These are phyloP conservation scores for Poecilia latipinna DNA, from an alignment of 2,113 vertebrate genomes.

Conservation along the genomic window DNA sequence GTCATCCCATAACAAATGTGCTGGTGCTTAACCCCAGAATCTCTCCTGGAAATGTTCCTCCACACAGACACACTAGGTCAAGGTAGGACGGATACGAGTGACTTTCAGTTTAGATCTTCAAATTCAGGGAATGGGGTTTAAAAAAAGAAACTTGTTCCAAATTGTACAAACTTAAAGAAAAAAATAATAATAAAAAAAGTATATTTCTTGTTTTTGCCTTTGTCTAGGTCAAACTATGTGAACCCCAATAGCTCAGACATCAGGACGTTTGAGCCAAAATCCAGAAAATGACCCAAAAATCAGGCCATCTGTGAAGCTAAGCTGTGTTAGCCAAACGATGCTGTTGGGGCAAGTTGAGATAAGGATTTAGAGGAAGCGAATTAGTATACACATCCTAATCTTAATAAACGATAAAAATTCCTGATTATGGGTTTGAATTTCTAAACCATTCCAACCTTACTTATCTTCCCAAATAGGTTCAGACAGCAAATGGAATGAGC, in stretches of 20 bases:
- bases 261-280: conserved; percentile 3
- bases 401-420: no score
- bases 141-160: background rate
- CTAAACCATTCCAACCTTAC: background rate
- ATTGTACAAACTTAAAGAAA: no score
- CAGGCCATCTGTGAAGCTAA: background rate
- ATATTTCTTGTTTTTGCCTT: background rate
- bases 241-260: conserved; percentile 15
- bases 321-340: background rate
- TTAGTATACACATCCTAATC: background rate
- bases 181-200: background rate
- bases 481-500: conserved; percentile 8
- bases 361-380: conserved; percentile 14
- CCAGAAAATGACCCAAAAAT: background rate
- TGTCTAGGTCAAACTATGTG: background rate
- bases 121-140: background rate
- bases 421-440: background rate
- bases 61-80: background rate
- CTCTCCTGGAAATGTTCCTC: background rate
- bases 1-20: conserved; percentile 23
- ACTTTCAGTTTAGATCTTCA: background rate
- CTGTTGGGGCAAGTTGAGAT: conserved; percentile 4
- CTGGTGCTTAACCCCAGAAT: background rate
- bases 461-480: conserved; percentile 9
- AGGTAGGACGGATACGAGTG: no score